Evolutionary conservation across 37 sponge, comb jelly and placozoan species (phyloP).

Genomic region (Geodia barretti): DNA sequence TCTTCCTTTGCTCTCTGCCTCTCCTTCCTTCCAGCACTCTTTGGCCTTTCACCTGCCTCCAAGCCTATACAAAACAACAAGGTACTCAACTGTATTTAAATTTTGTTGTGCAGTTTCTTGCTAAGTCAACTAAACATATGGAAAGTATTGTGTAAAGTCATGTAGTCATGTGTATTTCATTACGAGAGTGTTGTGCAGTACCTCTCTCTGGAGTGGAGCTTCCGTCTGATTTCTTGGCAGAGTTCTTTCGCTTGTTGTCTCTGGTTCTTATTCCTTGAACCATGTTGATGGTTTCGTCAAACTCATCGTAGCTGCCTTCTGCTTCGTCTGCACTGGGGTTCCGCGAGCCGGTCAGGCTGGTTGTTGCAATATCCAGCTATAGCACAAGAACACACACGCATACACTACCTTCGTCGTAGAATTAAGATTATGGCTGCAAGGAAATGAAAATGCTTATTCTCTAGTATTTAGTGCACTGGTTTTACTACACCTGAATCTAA

Average conservation of each 20-base stretch:
- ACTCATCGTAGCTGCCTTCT: conserved; percentile 43
- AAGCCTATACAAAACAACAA: too few relatives aligned
- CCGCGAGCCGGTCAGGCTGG: conserved; percentile 17
- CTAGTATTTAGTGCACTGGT: background rate
- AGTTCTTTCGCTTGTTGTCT: background rate
- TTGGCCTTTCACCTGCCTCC: background rate
- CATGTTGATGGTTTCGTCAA: conserved; percentile 53
- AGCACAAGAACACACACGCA: too few relatives aligned
- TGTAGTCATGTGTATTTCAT: background rate
- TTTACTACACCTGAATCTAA: background rate
- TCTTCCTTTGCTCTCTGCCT: background rate
- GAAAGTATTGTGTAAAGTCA: too few relatives aligned
- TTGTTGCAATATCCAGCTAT: conserved; percentile 41
- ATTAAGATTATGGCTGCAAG: background rate
- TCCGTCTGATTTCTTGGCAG: background rate
- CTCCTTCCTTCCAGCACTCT: background rate
- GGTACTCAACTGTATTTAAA: too few relatives aligned
- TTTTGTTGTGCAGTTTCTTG: too few relatives aligned
- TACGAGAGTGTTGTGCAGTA: background rate
- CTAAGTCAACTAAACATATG: too few relatives aligned
- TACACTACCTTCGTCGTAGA: background rate
- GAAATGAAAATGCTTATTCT: too few relatives aligned
- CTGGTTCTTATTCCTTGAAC: conserved; percentile 19
- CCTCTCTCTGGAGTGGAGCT: background rate
- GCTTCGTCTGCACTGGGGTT: conserved; percentile 23